Percentiles rank a stretch among this genome's conserved stretches.
These are phyloP conservation scores for Atractosteus spatula DNA, from an alignment of 2,113 vertebrate species.

Conservation along the genomic window DNA sequence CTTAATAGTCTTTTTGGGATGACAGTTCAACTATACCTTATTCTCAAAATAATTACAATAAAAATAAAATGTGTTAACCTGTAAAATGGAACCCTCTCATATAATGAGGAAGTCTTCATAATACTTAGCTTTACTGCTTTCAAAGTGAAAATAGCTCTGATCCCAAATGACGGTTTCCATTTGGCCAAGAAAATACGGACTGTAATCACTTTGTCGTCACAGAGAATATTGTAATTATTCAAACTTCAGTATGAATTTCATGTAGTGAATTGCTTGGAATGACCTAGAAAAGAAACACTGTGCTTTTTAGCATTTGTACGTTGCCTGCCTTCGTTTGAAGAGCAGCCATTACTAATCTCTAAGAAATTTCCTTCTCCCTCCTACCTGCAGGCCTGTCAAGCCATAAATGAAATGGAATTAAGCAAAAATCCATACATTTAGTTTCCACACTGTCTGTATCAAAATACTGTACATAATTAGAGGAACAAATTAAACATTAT, in stretches of 20 bases:
- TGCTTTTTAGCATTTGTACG: constrained; percentile 53
- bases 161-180: constrained; percentile 23
- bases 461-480: constrained; percentile 64
- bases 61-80: too few relatives aligned
- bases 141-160: constrained; percentile 34
- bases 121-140: constrained; percentile 28
- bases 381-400: constrained; percentile 65
- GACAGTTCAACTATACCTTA: too few relatives aligned
- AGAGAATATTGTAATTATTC: constrained; percentile 55
- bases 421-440: constrained; percentile 67
- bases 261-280: constrained; percentile 39
- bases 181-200: constrained; percentile 30
- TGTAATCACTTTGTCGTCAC: constrained; percentile 50
- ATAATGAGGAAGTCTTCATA: too few relatives aligned
- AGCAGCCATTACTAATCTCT: constrained; percentile 65
- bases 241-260: constrained; percentile 48
- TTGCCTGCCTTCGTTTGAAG: constrained; percentile 55
- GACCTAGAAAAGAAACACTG: constrained; percentile 31
- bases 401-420: constrained; percentile 68
- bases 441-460: constrained; percentile 25
- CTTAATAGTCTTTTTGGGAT: too few relatives aligned
- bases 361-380: constrained; percentile 55
- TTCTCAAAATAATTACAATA: too few relatives aligned
- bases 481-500: constrained; percentile 75
- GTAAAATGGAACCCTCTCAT: too few relatives aligned